These are phyloP conservation scores for Pseudotriccus pelzelni DNA, from an alignment of 2,797 vertebrate species.

Conservation along the genomic window DNA sequence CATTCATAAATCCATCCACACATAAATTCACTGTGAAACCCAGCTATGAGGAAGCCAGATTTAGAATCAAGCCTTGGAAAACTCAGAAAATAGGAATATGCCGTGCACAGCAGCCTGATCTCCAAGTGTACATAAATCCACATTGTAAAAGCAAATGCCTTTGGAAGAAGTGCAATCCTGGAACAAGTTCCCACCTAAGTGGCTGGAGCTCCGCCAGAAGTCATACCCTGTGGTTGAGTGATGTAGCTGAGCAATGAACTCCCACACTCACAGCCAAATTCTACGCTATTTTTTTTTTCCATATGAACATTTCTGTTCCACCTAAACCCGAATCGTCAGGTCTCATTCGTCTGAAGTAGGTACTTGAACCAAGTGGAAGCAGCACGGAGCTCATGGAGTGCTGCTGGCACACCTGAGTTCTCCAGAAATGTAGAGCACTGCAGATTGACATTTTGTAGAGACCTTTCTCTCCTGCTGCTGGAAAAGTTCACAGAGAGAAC, in stretches of 20 bases:
- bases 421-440: neutral
- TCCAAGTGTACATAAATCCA: neutral
- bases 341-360: fast-evolving
- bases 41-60: neutral
- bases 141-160: neutral
- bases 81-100: neutral
- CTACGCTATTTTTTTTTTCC: neutral
- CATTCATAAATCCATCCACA: neutral
- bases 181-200: neutral
- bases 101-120: neutral
- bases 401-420: neutral
- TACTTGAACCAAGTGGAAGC: neutral
- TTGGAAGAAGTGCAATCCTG: neutral
- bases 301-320: neutral
- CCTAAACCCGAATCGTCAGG: neutral
- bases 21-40: neutral
- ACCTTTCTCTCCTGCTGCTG: neutral
- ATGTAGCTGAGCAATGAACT: neutral
- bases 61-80: constrained; percentile 12
- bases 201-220: neutral
- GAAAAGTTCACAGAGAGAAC: neutral
- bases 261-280: neutral
- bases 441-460: neutral
- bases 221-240: neutral
- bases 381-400: neutral